A percentile compares a stretch with the other conserved stretches of the same genome.
Conservation (phyloP, 2,113 vertebrate genomes). For the Gymnorhina tibicen region DNA sequence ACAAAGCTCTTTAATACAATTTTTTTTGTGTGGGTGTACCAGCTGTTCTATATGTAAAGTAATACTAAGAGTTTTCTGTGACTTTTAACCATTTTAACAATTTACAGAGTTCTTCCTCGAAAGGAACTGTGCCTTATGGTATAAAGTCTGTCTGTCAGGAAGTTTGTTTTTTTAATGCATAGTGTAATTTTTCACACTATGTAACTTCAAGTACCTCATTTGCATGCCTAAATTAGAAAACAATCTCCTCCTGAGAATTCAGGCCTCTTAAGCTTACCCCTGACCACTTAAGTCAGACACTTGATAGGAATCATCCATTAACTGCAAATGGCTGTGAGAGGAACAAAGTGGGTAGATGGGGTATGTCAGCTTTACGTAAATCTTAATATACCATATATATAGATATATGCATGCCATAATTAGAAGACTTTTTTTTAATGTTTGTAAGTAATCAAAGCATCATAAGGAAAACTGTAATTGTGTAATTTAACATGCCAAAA, state of each 20-base stretch:
- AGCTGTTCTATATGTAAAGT: conserved; percentile 47
- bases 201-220: not conserved
- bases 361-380: not conserved
- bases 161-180: not conserved
- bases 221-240: not conserved
- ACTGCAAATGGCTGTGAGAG: not conserved
- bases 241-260: not conserved
- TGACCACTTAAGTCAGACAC: not conserved
- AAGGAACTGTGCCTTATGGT: not conserved
- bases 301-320: not conserved
- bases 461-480: not conserved
- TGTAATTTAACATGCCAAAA: not conserved
- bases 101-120: not conserved
- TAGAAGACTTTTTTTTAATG: not conserved
- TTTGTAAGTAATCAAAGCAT: not conserved
- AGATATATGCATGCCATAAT: not conserved
- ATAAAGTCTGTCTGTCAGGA: not conserved
- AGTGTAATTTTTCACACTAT: not conserved
- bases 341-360: not conserved
- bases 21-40: not conserved
- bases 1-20: conserved; percentile 33
- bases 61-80: not conserved
- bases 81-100: not conserved
- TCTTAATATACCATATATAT: not conserved
- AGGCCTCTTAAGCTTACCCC: not conserved